Evolutionary conservation across 2,113 vertebrate genomes (phyloP), one percentile per base, ranked within the genome.

Genomic region (Ailurus styani): DNA sequence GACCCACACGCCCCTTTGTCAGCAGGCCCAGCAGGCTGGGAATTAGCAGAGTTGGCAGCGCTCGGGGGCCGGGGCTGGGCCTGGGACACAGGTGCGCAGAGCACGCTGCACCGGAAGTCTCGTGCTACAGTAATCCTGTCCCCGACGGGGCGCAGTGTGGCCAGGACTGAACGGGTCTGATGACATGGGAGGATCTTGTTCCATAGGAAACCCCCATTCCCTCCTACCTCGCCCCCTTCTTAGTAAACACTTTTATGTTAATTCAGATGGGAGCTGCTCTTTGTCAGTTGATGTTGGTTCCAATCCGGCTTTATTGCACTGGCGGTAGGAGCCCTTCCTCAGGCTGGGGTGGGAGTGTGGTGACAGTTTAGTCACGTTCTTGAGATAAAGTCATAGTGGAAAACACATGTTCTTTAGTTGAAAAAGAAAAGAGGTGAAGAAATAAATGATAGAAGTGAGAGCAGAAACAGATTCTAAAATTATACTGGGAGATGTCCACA

Each of bases 11-110:
- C 99, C 99, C 64, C 99, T 99, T 96, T 99, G 99, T 96, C 99
- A 99, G 98, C 99, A 99, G 98, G 99, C 99, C 96, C 99, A 99
- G 96, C 99, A 99, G 98, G 99, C 99, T 0, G 99, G 99, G 96
- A 99, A 99, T 99, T 99, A 99, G 98, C 97, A 34, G 91, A 78
- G 68, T 34, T 81, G 96, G 85, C 96, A 95, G 70, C 95, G 11
- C 50, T 14, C 7, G 0, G 87, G 98, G 98, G 79, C 5, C 14
- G 1, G 98, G 98, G 98, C 93, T 97, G 98, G 98, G 98, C 91
- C 98, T 97, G 97, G 97, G 98, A 98, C 98, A 97, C 98, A 98
- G 98, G 94, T 86, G 97, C 99, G 98, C 98, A 98, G 98, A 98
- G 98, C 94, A 97, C 96, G 97, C 97, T 92, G 97, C 98, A 97